Base-by-base conservation (phyloP, 2,888 invertebrate species). In the Spialia ferax region DNA sequence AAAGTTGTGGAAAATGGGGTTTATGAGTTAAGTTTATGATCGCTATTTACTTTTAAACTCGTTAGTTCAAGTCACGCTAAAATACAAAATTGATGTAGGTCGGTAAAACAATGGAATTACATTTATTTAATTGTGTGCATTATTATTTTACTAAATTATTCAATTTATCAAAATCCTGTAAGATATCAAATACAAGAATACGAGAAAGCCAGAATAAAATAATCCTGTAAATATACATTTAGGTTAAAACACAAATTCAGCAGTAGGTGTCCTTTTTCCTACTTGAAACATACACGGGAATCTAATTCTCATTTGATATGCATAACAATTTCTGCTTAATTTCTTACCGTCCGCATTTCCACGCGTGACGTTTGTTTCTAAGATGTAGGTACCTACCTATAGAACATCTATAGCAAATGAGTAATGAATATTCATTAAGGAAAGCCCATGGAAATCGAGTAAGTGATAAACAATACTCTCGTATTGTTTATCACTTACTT, bases 391-490 rank as follows among this genome's bases (percentile, higher is more conserved):
- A n/a, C n/a, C n/a, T n/a, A n/a, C n/a, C n/a, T n/a, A 87, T 88
- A 82, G 79, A 81, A 85, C 88, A 86, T 88, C 88, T 88, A 85
- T 72, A 74, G 75, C 71, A 76, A 76, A 76, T 75, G 70, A 70
- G 71, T 73, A 69, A 73, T 75, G 86, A 88, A 89, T 89, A 89
- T 89, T 87, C 85, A 79, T 48, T 48, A 48, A 78, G 78, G 78
- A 82, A 85, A 84, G 81, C 81, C 81, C 81, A 84, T 79, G 75
- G 77, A 78, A 82, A 52, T 52, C 69, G 74, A 74, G 76, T 78
- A n/a, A n/a, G n/a, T n/a, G n/a, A n/a, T n/a, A n/a, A n/a, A n/a
- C n/a, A n/a, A n/a, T n/a, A n/a, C n/a, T n/a, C n/a, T n/a, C n/a
- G 74, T 79, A 79, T 79, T 80, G 82, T 77, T 82, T 81, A 82